Conservation (phyloP, 2,888 invertebrate species). For the Drosophila multiciliata region DNA sequence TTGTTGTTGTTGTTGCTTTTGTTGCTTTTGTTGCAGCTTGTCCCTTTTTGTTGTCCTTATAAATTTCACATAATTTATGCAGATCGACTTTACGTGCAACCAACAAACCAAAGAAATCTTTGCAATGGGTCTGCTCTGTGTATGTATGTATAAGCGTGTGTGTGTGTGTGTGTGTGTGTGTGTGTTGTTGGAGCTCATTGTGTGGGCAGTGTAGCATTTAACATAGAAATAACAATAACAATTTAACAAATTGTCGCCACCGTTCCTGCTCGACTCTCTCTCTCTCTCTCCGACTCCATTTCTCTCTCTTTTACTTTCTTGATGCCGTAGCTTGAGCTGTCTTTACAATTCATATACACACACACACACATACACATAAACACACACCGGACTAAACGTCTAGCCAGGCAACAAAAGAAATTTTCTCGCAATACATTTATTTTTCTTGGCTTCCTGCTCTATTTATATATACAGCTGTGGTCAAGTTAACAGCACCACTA, state of each 20-base stretch:
- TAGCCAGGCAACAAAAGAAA: conserved; percentile 75
- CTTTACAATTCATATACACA: conserved; percentile 3
- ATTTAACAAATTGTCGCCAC: conserved; percentile 80
- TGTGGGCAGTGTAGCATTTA: conserved; percentile 77
- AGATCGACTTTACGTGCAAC: conserved; percentile 78
- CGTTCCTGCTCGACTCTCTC: conserved; percentile 26
- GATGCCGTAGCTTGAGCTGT: conserved; percentile 19
- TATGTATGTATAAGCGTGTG: background rate
- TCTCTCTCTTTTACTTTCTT: conserved; percentile 19
- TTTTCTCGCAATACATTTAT: conserved; percentile 70
- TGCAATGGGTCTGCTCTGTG: conserved; percentile 17
- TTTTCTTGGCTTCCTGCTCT: conserved; percentile 70
- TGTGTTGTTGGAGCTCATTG: conserved; percentile 45
- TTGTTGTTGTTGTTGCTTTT: conserved; percentile 18
- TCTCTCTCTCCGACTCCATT: conserved; percentile 1
- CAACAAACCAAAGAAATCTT: conserved; percentile 45
- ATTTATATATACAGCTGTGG: background rate
- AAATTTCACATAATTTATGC: conserved; percentile 78
- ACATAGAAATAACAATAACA: conserved; percentile 81
- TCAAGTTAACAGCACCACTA: background rate
- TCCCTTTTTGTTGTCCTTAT: conserved; percentile 72
- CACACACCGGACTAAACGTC: conserved; percentile 56
- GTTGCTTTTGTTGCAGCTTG: conserved; percentile 15
- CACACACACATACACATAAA: conserved; percentile 11
- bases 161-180: background rate